Base-by-base conservation (phyloP, 2,888 invertebrate species). In the Xanthorhoe spadicearia region DNA sequence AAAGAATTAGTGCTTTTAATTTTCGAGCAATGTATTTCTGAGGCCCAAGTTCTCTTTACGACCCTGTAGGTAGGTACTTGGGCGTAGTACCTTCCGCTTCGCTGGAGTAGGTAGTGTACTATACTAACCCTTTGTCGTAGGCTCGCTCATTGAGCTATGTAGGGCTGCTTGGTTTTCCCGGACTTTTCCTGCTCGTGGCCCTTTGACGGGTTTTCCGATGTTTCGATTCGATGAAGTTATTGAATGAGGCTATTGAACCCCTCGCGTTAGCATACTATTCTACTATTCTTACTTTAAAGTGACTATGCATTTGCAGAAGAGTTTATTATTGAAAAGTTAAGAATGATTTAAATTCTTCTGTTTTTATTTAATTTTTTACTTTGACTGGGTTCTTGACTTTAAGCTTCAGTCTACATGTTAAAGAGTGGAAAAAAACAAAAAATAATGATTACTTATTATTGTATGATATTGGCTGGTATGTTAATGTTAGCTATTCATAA, bases 51-150 rank as follows among this genome's bases (percentile, higher is more conserved):
- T 32, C 52, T 32, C 48, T 9, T 19, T 61, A 49, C 55, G 28
- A 23, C 43, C 56, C 62, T 63, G 46, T n/a, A n/a, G n/a, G n/a
- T n/a, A n/a, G n/a, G n/a, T 43, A 38, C 32, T 32, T 15, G 13
- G 18, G 48, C 28, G 46, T 9, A 57, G 60, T 57, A 50, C 46
- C 61, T 62, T 57, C 62, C 61, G 55, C 57, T 56, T 57, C 51
- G 49, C 51, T 64, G 58, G 62, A 61, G 60, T 59, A 62, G 6
- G 19, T 6, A 32, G 8, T 5, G 32, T 49, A 61, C 64, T 63
- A 68, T 49, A 61, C 64, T 63, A 68, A 59, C 69, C 70, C 66
- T 70, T 72, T 69, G 68, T 67, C 38, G 59, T 58, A 54, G 61
- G 51, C 54, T 56, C 57, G 63, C 58, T 64, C 66, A 64, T 54